Conservation (phyloP, 2,888 invertebrate species). For the Archaeoteleia sp. region DNA sequence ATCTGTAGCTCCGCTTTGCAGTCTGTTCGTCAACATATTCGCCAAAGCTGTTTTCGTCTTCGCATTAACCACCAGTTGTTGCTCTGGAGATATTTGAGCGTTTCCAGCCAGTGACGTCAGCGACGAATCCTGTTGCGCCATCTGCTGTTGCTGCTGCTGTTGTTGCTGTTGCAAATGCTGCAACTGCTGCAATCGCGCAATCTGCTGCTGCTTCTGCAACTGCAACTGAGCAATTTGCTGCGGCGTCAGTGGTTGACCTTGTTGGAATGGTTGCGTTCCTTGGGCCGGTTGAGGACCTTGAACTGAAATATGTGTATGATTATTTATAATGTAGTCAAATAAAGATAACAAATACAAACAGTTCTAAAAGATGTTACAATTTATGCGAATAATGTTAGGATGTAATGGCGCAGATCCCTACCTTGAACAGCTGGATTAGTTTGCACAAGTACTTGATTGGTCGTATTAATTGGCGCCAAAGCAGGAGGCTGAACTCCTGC, state of each 20-base stretch:
- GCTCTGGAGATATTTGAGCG: slow-evolving; percentile 71
- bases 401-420: too few species aligned
- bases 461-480: slow-evolving; percentile 69
- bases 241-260: slow-evolving; percentile 70
- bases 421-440: slow-evolving; percentile 60
- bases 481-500: slow-evolving; percentile 71
- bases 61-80: slow-evolving; percentile 84
- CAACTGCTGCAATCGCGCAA: slow-evolving; percentile 70
- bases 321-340: not conserved
- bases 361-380: too few species aligned
- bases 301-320: slow-evolving; percentile 38
- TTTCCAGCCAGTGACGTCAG: slow-evolving; percentile 66
- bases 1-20: slow-evolving; percentile 78
- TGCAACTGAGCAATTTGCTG: slow-evolving; percentile 76
- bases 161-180: slow-evolving; percentile 81
- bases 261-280: slow-evolving; percentile 67
- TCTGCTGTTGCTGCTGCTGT: slow-evolving; percentile 77
- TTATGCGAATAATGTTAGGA: too few species aligned
- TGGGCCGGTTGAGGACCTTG: slow-evolving; percentile 62
- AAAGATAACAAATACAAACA: too few species aligned
- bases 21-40: slow-evolving; percentile 91
- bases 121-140: slow-evolving; percentile 67
- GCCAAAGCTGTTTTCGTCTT: slow-evolving; percentile 97
- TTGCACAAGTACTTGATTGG: slow-evolving; percentile 65
- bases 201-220: slow-evolving; percentile 74